Base-by-base conservation (phyloP, 2,797 vertebrate genomes). In the Aeoliscus strigatus region DNA sequence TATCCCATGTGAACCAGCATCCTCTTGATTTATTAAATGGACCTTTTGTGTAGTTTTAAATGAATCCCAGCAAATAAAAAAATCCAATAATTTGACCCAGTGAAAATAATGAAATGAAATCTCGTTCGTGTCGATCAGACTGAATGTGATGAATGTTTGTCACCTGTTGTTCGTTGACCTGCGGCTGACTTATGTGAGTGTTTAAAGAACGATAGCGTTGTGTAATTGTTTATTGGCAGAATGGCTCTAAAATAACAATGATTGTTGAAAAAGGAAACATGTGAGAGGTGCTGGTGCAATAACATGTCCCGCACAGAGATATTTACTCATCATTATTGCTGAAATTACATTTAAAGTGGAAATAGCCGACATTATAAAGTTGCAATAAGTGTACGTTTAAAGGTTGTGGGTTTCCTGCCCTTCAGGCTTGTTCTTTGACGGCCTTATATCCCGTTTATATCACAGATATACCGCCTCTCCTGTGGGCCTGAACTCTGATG, bases 401-500 rank as follows among this genome's bases (percentile, higher is more conserved):
- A 60, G 59, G 43, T 67, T 64, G 68, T 71, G 53, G 33, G 69
- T 59, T 36, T 51, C 54, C 60, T 33, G 56, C 71, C 74, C 75
- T 70, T 41, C 47, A 49, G 79, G 70, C 67, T 74, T 15, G 24
- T 39, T 58, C 42, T 33, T 51, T 51, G 52, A 52, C 65, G 63
- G 37, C n/a, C 43, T 62, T 74, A 60, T 64, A 44, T 75, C 56
- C 45, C 2, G 50, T 60, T 80, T 84, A 76, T 75, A 82, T 81
- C 65, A 43, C 45, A 43, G 51, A 73, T 50, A 61, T 32, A 21
- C 46, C 25, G 47, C 35, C 69, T 78, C 80, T 75, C 82, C 50
- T 70, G 71, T 78, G 79, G 68, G 67, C 61, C 73, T 23, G 5
- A 59, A 70, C 53, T 68, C 71, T 45, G 46, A 71, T 75, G 66